These are phyloP conservation scores for Anthrax anthrax DNA, from an alignment of 2,888 invertebrate genomes.

Conservation along the genomic window DNA sequence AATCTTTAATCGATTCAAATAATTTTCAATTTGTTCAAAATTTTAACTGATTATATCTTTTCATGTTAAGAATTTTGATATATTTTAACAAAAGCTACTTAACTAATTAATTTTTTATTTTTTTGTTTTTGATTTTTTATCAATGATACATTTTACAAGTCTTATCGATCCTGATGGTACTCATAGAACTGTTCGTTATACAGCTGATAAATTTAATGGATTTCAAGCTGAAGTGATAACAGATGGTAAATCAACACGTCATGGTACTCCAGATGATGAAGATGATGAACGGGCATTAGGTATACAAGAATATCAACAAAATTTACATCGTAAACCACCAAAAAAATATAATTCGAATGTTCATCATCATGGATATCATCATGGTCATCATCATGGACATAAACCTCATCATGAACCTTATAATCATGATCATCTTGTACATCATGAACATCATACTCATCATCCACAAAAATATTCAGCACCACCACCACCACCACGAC, in stretches of 20 bases:
- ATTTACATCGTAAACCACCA: too few relatives aligned
- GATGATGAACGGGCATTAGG: too few relatives aligned
- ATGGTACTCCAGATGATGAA: constrained; percentile 19
- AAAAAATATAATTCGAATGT: too few relatives aligned
- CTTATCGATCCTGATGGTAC: constrained; percentile 62
- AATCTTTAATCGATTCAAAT: too few relatives aligned
- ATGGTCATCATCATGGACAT: not conserved
- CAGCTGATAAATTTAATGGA: constrained; percentile 57
- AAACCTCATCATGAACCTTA: not conserved
- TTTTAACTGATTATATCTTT: too few relatives aligned
- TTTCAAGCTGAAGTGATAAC: constrained; percentile 45
- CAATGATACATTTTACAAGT: constrained; percentile 21
- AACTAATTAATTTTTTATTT: not conserved
- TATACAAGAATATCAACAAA: not conserved
- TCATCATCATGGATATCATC: not conserved
- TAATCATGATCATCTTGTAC: not conserved
- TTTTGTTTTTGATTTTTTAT: not conserved
- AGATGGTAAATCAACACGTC: constrained; percentile 24
- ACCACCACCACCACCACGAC: not conserved
- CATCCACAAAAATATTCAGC: not conserved
- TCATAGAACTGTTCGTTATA: constrained; percentile 55
- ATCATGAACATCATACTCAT: not conserved
- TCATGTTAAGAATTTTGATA: too few relatives aligned
- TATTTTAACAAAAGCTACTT: too few relatives aligned
- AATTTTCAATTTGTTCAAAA: too few relatives aligned